phyloP scores from a whole-genome alignment of 1,140 invertebrate genomes.

The Pseudomyrmex gracilis region DNA sequence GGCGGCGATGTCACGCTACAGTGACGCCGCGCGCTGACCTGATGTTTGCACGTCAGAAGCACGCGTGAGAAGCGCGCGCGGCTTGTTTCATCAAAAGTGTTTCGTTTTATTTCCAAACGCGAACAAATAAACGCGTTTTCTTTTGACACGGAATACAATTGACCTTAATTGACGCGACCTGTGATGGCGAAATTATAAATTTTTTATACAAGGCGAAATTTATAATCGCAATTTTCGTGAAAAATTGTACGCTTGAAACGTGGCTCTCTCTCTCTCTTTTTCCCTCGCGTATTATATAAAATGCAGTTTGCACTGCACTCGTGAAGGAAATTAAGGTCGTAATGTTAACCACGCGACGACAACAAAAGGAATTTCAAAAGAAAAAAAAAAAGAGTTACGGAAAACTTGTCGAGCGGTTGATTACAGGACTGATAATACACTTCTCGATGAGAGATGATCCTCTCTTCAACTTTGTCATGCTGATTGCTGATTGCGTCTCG shows the following conservation, averaged over 20 bases:
- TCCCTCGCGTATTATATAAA: not conserved
- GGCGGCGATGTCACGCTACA: conserved; percentile 46
- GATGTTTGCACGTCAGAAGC: conserved; percentile 10
- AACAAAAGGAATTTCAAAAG: not conserved
- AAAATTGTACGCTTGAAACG: not conserved
- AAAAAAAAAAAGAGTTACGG: conserved; percentile 15
- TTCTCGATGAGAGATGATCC: conserved; percentile 50
- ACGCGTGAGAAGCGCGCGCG: not conserved
- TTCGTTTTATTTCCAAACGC: not conserved
- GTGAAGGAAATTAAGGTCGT: not conserved
- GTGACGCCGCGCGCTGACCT: conserved; percentile 20
- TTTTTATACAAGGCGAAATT: not conserved
- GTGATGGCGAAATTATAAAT: conserved; percentile 6
- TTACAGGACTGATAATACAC: conserved; percentile 49
- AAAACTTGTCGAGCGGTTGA: conserved; percentile 30
- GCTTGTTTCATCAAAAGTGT: not conserved
- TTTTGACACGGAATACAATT: not conserved
- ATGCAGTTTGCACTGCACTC: not conserved
- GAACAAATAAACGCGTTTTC: not conserved
- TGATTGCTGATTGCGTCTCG: conserved; percentile 46
- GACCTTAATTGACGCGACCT: not conserved
- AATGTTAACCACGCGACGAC: not conserved
- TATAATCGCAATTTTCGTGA: not conserved
- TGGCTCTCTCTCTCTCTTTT: not conserved
- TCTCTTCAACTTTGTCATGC: conserved; percentile 49